A percentile compares a stretch with the other conserved stretches of the same genome.
Conservation (phyloP, 2,113 vertebrate genomes). For the Oncorhynchus kisutch region DNA sequence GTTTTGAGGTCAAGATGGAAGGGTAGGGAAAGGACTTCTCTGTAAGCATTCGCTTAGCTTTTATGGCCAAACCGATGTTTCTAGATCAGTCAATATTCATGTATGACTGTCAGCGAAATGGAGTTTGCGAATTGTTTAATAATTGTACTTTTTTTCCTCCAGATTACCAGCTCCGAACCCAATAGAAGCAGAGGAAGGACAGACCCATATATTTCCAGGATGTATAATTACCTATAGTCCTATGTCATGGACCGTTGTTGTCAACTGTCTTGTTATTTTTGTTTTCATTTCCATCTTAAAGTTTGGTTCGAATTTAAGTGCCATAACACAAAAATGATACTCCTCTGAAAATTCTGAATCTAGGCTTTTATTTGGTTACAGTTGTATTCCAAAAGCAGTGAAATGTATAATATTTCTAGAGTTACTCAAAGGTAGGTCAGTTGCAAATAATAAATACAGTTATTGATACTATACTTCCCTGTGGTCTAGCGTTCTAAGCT, state of each 20-base stretch:
- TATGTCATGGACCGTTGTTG: not conserved
- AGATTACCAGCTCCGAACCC: constrained; percentile 82
- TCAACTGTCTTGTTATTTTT: not conserved
- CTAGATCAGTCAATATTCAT: too few species aligned
- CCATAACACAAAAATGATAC: not conserved
- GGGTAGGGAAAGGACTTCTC: not conserved
- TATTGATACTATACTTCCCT: not conserved
- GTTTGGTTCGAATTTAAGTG: not conserved
- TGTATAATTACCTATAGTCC: not conserved
- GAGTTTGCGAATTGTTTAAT: not conserved
- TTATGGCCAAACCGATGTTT: not conserved
- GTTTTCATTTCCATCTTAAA: not conserved
- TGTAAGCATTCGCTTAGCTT: not conserved
- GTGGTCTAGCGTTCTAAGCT: too few species aligned
- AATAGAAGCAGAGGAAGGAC: constrained; percentile 53
- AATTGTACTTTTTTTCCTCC: not conserved
- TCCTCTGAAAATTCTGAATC: not conserved
- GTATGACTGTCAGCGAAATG: too few species aligned
- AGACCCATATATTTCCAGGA: not conserved
- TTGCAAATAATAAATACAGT: not conserved
- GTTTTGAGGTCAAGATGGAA: not conserved
- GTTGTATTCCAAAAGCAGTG: not conserved
- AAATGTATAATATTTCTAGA: not conserved
- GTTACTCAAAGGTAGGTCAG: not conserved
- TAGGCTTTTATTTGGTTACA: not conserved